These are phyloP conservation scores for Prinia subflava DNA, from an alignment of 2,113 vertebrate genomes.

Conservation along the genomic window DNA sequence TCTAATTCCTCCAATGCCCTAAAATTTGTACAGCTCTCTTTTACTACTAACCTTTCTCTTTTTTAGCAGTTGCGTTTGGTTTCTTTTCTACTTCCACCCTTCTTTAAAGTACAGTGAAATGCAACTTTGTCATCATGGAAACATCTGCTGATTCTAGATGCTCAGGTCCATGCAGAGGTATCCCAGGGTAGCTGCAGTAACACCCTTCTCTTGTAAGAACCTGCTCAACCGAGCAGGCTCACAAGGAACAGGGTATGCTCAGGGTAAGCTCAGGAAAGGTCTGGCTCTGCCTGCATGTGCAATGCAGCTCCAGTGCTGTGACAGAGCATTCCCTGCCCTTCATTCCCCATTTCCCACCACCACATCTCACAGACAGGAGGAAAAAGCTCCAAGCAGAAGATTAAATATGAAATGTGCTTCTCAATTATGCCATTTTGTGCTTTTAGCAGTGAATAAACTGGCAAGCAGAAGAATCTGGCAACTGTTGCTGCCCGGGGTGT, in stretches of 20 bases:
- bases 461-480: not conserved
- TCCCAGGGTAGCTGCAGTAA: not conserved
- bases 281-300: not conserved
- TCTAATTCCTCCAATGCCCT: not conserved
- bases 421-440: not conserved
- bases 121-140: rapidly evolving
- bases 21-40: not conserved
- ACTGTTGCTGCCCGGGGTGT: rapidly evolving
- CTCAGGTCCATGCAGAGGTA: not conserved
- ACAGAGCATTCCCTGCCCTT: not conserved
- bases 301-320: rapidly evolving
- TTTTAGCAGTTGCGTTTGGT: not conserved
- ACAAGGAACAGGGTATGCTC: not conserved
- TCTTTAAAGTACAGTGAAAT: not conserved
- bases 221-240: not conserved
- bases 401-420: not conserved
- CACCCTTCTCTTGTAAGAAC: not conserved
- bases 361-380: not conserved
- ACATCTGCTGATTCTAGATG: not conserved
- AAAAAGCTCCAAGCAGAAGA: not conserved
- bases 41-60: not conserved
- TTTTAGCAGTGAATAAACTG: not conserved
- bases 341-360: not conserved
- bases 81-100: not conserved
- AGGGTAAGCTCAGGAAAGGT: not conserved